phyloP scores from a whole-genome alignment of 2,113 vertebrate species.

The Agapornis roseicollis region DNA sequence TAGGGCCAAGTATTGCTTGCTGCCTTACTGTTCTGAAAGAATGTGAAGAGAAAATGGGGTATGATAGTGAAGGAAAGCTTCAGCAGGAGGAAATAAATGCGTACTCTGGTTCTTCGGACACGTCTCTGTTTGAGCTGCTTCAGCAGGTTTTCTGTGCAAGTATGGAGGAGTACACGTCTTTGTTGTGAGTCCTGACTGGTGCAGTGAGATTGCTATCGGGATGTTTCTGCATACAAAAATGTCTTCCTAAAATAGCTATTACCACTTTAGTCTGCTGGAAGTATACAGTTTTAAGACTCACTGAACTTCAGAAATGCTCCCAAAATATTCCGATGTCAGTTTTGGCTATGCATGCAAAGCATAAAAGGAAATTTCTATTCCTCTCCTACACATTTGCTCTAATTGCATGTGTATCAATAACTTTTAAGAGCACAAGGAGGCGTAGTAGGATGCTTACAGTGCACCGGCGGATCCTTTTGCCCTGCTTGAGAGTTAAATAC shows the following conservation, averaged over 20 bases:
- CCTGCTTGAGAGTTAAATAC: not conserved
- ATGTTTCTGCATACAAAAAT: not conserved
- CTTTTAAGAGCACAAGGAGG: not conserved
- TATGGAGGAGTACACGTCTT: not conserved
- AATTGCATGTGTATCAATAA: not conserved
- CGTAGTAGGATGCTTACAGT: not conserved
- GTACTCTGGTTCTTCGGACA: not conserved
- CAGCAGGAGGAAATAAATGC: not conserved
- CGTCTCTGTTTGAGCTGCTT: not conserved
- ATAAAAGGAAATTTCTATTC: not conserved
- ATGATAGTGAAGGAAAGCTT: not conserved
- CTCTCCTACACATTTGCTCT: not conserved
- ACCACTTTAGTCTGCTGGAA: not conserved
- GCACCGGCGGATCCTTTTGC: not conserved
- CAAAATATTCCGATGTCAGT: not conserved
- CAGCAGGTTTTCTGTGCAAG: not conserved
- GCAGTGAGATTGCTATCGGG: not conserved
- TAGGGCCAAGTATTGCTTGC: not conserved
- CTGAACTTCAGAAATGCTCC: not conserved
- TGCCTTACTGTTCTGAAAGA: not conserved
- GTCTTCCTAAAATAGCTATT: not conserved
- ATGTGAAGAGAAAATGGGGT: not conserved
- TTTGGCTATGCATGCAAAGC: not conserved
- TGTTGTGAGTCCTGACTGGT: fast-evolving
- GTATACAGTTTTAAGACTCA: not conserved